Evolutionary conservation across 2,113 vertebrate genomes (phyloP).

Genomic region (Dendrocopos noguchii): DNA sequence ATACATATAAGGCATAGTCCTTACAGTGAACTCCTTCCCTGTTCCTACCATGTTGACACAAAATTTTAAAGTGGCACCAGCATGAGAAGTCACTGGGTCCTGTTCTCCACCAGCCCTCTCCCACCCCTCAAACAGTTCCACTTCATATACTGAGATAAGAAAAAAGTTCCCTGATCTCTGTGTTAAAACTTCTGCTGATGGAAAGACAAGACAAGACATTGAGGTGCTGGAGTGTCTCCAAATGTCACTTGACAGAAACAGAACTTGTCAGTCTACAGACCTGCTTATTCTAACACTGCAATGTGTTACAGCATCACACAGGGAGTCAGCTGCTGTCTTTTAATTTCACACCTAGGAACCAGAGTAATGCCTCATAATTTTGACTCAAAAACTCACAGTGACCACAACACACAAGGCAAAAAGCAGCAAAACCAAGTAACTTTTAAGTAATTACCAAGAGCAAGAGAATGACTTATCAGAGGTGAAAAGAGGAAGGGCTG

Average conservation of each 20-base stretch:
- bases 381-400: not conserved
- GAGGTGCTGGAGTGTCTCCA: no score
- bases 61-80: not conserved
- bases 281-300: not conserved
- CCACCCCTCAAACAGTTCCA: not conserved
- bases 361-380: not conserved
- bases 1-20: not conserved
- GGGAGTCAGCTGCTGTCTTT: not conserved
- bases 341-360: not conserved
- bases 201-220: not conserved
- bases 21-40: not conserved
- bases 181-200: not conserved
- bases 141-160: not conserved
- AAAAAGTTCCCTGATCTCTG: not conserved
- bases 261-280: not conserved
- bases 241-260: no score
- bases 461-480: not conserved
- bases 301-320: not conserved
- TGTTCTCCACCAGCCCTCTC: not conserved
- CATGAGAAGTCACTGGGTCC: not conserved
- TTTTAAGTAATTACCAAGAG: not conserved
- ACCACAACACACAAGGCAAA: not conserved
- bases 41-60: not conserved
- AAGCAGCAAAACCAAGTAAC: not conserved
- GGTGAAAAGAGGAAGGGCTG: not conserved